Base-by-base conservation (phyloP, 2,797 vertebrate species). In the Gallinago stenura region DNA sequence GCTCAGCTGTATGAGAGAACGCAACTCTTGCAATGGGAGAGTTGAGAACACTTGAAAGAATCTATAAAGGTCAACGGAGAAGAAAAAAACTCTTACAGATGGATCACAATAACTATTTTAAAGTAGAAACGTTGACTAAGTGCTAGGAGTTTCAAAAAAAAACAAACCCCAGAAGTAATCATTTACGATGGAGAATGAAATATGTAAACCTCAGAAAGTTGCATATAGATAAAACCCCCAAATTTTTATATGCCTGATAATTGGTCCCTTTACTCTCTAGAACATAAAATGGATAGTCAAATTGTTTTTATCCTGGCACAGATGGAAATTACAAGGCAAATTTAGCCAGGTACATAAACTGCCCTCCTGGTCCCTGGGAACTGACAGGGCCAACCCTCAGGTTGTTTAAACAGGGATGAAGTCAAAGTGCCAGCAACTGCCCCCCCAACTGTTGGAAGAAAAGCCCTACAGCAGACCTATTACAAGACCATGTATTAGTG, bases 361-460 rank as follows among this genome's bases (percentile, higher is more conserved):
- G 3, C 30, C 10, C 17, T 73, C 25, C 31, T 28, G 31, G 8
- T 76, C 33, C 9, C 16, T 50, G 33, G 28, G 64, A 56, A 51
- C n/a, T n/a, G 35, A 12, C 9, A 26, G n/a, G 35, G 41, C 30
- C 41, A 33, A 3, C 37, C 68, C 37, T 61, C 22, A 2, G 5
- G 45, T 87, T 0, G 0, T 51, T 77, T 64, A 25, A 39, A 17
- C 21, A 13, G 0, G 3, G 69, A 31, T 33, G 33, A 61, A 91
- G 35, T 25, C 76, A 28, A 77, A 66, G 45, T 7, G 10, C n/a
- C 56, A 76, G 51, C 62, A 62, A 8, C 4, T 71, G 19, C 24
- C 15, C 20, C 10, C 10, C 4, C 35, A 48, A 0, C 8, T 10
- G 15, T 3, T 56, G 48, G 56, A 73, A 51, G 56, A 70, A 68